Evolutionary conservation across 2,888 invertebrate genomes (phyloP).

Genomic region (Ceramica pisi): DNA sequence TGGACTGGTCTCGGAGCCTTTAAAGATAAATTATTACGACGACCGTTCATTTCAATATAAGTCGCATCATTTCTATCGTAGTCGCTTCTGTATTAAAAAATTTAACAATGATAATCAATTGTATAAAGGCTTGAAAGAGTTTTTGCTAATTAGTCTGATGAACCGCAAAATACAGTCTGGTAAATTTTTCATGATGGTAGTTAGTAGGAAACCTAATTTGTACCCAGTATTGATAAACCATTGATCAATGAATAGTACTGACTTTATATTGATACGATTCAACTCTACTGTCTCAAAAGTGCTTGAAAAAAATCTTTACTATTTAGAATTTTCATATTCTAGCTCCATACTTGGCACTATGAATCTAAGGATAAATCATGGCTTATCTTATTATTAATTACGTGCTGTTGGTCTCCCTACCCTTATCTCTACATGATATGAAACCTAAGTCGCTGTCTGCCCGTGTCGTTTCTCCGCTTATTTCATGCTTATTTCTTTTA

Average conservation of each 20-base stretch:
- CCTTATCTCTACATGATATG: too few species aligned
- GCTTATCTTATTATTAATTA: too few species aligned
- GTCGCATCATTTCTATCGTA: not conserved
- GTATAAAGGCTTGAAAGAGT: not conserved
- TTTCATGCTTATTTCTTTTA: too few species aligned
- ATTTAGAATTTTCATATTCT: not conserved
- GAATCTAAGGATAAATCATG: too few species aligned
- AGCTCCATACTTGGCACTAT: too few species aligned
- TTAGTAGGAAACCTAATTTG: not conserved
- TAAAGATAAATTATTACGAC: slow-evolving; percentile 24
- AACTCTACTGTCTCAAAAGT: not conserved
- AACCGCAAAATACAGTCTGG: not conserved
- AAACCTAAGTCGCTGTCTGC: too few species aligned
- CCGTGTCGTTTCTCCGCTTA: too few species aligned
- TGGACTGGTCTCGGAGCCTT: slow-evolving; percentile 18
- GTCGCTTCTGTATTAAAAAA: not conserved
- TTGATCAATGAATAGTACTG: not conserved
- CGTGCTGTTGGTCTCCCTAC: too few species aligned
- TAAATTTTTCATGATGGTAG: not conserved
- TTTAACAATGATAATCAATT: not conserved
- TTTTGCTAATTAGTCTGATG: not conserved
- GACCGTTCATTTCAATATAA: slow-evolving; percentile 23
- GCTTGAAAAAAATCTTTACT: not conserved
- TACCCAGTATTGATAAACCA: not conserved
- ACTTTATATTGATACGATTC: not conserved